Evolutionary conservation across 2,888 invertebrate genomes (phyloP).

Genomic region (Lasioglossum oenotherae): DNA sequence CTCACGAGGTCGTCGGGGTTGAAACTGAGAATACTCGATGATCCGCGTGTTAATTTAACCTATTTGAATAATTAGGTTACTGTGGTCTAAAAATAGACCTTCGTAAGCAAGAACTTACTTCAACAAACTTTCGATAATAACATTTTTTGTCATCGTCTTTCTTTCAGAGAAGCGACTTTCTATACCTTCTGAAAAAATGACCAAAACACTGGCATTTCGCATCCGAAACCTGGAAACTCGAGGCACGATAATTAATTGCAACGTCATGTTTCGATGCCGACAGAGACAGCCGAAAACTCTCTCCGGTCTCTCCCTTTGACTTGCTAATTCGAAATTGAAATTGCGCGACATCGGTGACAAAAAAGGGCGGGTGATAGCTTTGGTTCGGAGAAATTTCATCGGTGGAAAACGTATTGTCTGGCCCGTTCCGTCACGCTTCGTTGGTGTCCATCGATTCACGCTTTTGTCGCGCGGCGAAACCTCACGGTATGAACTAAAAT

Average conservation of each 20-base stretch:
- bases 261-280: constrained; percentile 32
- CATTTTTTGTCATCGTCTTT: too few relatives aligned
- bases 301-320: constrained; percentile 52
- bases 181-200: background rate
- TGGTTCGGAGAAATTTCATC: constrained; percentile 72
- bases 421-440: constrained; percentile 66
- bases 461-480: constrained; percentile 71
- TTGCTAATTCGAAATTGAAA: constrained; percentile 69
- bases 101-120: too few relatives aligned
- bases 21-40: too few relatives aligned
- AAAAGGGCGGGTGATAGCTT: constrained; percentile 65
- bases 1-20: too few relatives aligned
- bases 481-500: constrained; percentile 71
- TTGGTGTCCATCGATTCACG: constrained; percentile 71
- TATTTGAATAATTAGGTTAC: too few relatives aligned
- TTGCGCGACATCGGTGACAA: constrained; percentile 27
- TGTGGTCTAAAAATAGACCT: too few relatives aligned
- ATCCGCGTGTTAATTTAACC: too few relatives aligned
- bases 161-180: background rate
- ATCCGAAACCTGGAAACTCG: background rate
- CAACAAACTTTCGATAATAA: too few relatives aligned
- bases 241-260: constrained; percentile 57
- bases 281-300: constrained; percentile 31
- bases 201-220: background rate
- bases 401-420: constrained; percentile 70